Base-by-base conservation (phyloP, 2,888 invertebrate genomes). In the Unio delphinus region DNA sequence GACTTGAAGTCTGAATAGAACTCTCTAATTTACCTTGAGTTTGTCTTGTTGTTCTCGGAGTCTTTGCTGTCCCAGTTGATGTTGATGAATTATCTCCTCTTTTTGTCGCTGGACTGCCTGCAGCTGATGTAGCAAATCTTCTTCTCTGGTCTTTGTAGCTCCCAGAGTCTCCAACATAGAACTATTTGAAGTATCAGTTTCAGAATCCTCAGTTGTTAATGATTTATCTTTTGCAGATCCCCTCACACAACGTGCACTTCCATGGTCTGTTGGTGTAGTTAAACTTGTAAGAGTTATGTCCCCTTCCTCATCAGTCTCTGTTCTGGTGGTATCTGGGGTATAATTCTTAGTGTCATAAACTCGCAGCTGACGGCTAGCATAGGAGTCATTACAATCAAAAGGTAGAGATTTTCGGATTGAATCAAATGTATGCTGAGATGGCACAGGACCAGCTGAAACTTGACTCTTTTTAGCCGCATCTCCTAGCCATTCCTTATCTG, bases 31-130 rank as follows among this genome's bases (percentile, higher is more conserved):
- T 23, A 55, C 57, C 28, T 63, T 58, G 28, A 63, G 61, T 54
- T 61, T 55, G 28, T 66, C 63, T 57, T 70, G 73, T 59, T 78
- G 74, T 30, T 70, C 61, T 23, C 73, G 75, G 3, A 79, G 60
- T 11, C 70, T 67, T 30, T 61, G 67, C 68, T 80, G 80, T 45
- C 76, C 79, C 20, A 69, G 75, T 61, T 82, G 74, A 75, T 83
- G 83, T 20, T 76, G 72, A 45, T 74, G 74, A 54, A 83, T 72
- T 55, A 85, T 83, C 28, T 82, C 81, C 34, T 83, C 83, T 68
- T 85, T 84, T 78, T 86, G 84, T 61, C 74, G 68, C 73, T 86
- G 83, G 30, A 84, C 83, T 54, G 84, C 85, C n/a, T 75, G 75
- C 57, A 85, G 70, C 65, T 85, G 85, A 7, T 75, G 61, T 55